These are phyloP conservation scores for Hesperia comma DNA, from an alignment of 2,888 invertebrate genomes.

Conservation along the genomic window DNA sequence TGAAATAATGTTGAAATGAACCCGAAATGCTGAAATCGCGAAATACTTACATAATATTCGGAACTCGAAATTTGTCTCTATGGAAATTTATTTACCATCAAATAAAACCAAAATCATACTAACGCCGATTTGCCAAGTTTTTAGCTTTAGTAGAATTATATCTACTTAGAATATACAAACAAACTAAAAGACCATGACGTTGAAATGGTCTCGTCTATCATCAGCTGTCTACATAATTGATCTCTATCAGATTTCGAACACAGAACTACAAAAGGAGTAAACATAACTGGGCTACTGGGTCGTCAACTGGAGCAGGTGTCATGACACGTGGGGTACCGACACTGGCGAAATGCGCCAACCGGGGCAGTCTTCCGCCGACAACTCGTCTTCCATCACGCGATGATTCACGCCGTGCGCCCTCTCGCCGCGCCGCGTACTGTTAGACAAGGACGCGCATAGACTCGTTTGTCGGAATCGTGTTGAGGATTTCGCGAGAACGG, in stretches of 20 bases:
- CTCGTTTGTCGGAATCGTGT: conserved; percentile 35
- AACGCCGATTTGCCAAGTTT: too few relatives aligned
- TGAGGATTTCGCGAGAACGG: conserved; percentile 30
- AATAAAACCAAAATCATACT: too few relatives aligned
- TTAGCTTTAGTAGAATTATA: too few relatives aligned
- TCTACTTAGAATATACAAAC: too few relatives aligned
- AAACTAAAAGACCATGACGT: too few relatives aligned
- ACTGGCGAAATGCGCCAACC: conserved; percentile 47
- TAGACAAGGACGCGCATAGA: conserved; percentile 42
- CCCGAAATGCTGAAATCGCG: too few relatives aligned
- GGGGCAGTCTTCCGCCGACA: conserved; percentile 43
- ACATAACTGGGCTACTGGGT: conserved; percentile 7
- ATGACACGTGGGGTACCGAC: conserved; percentile 41
- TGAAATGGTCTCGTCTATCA: too few relatives aligned
- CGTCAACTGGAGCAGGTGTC: conserved; percentile 7
- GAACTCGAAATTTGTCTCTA: too few relatives aligned
- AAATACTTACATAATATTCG: too few relatives aligned
- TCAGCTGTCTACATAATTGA: neutral
- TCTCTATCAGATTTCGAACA: neutral
- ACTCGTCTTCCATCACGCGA: conserved; percentile 53
- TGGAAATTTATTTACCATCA: too few relatives aligned
- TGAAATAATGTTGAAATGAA: too few relatives aligned
- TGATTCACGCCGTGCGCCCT: conserved; percentile 50
- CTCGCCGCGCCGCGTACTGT: conserved; percentile 42
- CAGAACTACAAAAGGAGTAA: neutral